These are phyloP conservation scores for Agrochola litura DNA, from an alignment of 2,888 invertebrate genomes.

Conservation along the genomic window DNA sequence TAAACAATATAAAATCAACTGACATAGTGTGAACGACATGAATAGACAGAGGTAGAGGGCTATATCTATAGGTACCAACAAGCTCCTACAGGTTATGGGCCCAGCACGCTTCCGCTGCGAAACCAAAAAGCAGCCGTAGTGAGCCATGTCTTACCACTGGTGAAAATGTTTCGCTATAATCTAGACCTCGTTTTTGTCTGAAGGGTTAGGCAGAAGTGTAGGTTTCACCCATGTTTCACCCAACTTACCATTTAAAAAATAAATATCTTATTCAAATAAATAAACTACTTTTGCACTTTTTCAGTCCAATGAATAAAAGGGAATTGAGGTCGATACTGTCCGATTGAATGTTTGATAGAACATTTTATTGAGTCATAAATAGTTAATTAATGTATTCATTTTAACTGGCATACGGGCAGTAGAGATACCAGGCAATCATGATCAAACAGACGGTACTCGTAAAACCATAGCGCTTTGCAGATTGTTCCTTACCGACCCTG, in stretches of 20 bases:
- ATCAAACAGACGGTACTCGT: not conserved
- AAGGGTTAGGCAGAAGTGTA: not conserved
- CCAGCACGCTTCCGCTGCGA: no score
- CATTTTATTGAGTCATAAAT: conserved; percentile 43
- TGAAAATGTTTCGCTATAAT: no score
- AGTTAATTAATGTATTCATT: conserved; percentile 8
- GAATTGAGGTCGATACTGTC: not conserved
- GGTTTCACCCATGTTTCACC: not conserved
- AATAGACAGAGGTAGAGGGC: no score
- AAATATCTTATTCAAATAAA: not conserved
- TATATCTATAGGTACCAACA: no score
- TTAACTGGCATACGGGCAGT: not conserved
- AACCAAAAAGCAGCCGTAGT: no score
- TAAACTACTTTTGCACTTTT: conserved; percentile 21
- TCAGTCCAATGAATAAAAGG: conserved; percentile 24
- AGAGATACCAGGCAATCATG: not conserved
- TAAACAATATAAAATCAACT: no score
- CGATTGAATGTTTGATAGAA: conserved; percentile 10
- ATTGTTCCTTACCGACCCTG: no score
- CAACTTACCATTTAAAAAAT: not conserved
- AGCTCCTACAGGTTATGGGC: no score
- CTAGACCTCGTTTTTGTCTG: no score
- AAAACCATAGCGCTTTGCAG: not conserved
- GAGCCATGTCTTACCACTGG: no score
- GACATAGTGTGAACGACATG: no score